These are phyloP conservation scores for Formicarius rufipectus DNA, from an alignment of 2,113 vertebrate genomes.

Conservation along the genomic window DNA sequence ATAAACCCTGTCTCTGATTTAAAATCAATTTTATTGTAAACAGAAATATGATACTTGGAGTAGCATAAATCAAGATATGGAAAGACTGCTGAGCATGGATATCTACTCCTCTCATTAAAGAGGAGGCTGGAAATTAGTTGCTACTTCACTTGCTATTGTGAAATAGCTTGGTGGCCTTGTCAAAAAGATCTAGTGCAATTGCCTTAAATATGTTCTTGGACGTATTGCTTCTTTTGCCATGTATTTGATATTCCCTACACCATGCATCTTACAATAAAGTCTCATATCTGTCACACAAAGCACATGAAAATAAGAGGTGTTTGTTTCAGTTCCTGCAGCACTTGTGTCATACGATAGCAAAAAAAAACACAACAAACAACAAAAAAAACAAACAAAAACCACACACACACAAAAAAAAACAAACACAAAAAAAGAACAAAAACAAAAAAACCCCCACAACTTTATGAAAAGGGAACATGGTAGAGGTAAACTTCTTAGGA, in stretches of 20 bases:
- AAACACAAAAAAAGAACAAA: too few species aligned
- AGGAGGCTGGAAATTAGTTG: background rate
- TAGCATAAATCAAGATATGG: background rate
- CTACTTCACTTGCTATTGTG: background rate
- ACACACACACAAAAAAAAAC: too few species aligned
- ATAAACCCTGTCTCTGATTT: background rate
- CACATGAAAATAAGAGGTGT: background rate
- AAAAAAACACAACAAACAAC: background rate
- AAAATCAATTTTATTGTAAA: background rate
- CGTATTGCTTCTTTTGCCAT: background rate
- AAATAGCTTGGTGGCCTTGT: background rate
- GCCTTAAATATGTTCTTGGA: background rate
- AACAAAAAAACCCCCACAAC: background rate
- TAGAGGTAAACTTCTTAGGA: background rate
- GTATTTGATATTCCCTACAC: background rate
- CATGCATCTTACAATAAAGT: background rate
- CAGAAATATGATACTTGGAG: background rate
- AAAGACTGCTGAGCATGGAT: background rate
- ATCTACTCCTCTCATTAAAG: background rate
- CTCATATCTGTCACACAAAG: background rate
- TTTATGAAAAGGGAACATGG: background rate
- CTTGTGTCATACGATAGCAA: background rate
- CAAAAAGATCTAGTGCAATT: background rate
- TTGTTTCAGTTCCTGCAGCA: background rate
- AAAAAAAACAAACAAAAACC: too few species aligned